phyloP scores from a whole-genome alignment of 2,113 vertebrate genomes.

The Colinus virginianus region DNA sequence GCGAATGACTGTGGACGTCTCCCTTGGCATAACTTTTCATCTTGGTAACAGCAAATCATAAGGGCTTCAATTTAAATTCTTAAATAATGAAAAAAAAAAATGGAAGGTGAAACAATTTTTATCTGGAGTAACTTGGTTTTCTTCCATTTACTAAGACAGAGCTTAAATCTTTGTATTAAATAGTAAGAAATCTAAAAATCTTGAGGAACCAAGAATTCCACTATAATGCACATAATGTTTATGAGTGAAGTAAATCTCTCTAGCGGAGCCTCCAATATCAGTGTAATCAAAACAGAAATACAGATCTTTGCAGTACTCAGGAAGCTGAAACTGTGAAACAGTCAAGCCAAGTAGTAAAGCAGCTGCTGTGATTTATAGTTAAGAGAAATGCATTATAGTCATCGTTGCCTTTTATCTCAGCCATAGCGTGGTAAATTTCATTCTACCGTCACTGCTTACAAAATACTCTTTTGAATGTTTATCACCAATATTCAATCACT shows the following conservation, averaged over 20 bases:
- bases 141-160: neutral
- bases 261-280: neutral
- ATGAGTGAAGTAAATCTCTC: neutral
- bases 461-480: slow-evolving; percentile 35
- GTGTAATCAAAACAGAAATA: neutral
- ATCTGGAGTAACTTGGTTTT: neutral
- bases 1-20: neutral
- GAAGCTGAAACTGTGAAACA: neutral
- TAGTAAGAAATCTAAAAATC: neutral
- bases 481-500: neutral
- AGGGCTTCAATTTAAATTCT: neutral
- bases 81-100: neutral
- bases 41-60: neutral
- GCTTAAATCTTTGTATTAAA: neutral
- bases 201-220: neutral
- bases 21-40: slow-evolving; percentile 22
- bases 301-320: neutral
- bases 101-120: neutral
- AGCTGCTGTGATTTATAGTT: neutral
- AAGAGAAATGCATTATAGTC: neutral
- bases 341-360: neutral
- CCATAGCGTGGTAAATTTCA: neutral
- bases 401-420: slow-evolving; percentile 27
- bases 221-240: rapidly evolving
- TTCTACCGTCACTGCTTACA: slow-evolving; percentile 20